A percentile compares a stretch with the other conserved stretches of the same genome.
These are phyloP conservation scores for Saccopteryx leptura DNA, from an alignment of 2,113 vertebrate species.

Conservation along the genomic window DNA sequence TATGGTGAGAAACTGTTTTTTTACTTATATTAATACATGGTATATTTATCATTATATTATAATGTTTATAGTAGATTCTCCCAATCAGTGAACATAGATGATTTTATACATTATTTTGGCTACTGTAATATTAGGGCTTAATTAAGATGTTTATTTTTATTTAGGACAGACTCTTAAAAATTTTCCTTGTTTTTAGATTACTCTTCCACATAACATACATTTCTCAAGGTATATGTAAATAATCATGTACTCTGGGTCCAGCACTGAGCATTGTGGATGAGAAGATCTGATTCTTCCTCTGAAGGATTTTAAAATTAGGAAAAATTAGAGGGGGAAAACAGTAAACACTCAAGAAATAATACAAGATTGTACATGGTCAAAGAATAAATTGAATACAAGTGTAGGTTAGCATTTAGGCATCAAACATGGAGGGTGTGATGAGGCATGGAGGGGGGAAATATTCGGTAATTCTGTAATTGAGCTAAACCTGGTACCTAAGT, in stretches of 20 bases:
- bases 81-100: not conserved
- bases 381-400: not conserved
- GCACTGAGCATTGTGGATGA: not conserved
- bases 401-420: not conserved
- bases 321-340: rapidly evolving
- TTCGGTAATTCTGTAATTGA: not conserved
- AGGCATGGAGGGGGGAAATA: not conserved
- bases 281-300: not conserved
- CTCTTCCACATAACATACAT: not conserved
- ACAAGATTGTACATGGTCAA: not conserved
- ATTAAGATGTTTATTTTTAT: not conserved
- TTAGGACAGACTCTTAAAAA: not conserved
- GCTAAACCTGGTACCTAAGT: rapidly evolving
- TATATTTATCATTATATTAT: not conserved
- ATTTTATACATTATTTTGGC: not conserved
- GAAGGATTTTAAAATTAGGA: slow-evolving; percentile 11
- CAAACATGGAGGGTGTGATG: not conserved
- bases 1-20: not conserved
- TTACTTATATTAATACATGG: not conserved
- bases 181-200: not conserved
- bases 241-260: not conserved
- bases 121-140: not conserved
- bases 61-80: not conserved
- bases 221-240: not conserved
- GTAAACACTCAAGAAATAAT: not conserved